Base-by-base conservation (phyloP, 2,797 vertebrate species). In the Hemibagrus guttatus region DNA sequence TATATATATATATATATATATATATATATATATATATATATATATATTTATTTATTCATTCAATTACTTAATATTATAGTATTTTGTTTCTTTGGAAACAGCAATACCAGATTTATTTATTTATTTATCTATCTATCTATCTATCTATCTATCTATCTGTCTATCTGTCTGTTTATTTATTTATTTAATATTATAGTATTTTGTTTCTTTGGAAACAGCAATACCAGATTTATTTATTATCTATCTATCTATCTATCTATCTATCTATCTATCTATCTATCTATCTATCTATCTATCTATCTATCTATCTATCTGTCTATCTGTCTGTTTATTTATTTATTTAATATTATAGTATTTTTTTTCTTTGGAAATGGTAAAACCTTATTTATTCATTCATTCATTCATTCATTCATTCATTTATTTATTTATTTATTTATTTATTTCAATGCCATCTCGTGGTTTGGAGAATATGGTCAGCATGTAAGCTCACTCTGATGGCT, bases 241-340 rank as follows among this genome's bases (percentile, higher is more conserved):
- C 58, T 59, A 59, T 19, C 16, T 59, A 21, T 58, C 14, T 58
- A 19, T 58, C 56, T 58, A 19, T 61, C 61, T 63, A n/a, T 63
- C 61, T 63, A n/a, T 63, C 61, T 63, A n/a, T 63, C 61, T 63
- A n/a, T 63, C 61, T 63, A n/a, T 63, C 61, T 63, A n/a, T 63
- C 61, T 63, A 63, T 63, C 59, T 26, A 61, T 61, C 59, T 61
- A 61, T 61, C 59, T 63, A 63, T 71, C 14, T 21, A 6, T 46
- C 42, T 46, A 46, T 46, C 42, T n/a, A 64, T 13, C 26, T 66
- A 31, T 66, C 13, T 66, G n/a, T 66, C 3, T 35, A 31, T 68
- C 13, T 68, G 28, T 68, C 4, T 35, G 28, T 68, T 17, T 35
- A 31, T 35, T 66, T 12, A 16, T 16, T 66, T 16, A 68, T 13